phyloP scores from a whole-genome alignment of 2,888 invertebrate genomes.

The Acrocyrtus sp. region DNA sequence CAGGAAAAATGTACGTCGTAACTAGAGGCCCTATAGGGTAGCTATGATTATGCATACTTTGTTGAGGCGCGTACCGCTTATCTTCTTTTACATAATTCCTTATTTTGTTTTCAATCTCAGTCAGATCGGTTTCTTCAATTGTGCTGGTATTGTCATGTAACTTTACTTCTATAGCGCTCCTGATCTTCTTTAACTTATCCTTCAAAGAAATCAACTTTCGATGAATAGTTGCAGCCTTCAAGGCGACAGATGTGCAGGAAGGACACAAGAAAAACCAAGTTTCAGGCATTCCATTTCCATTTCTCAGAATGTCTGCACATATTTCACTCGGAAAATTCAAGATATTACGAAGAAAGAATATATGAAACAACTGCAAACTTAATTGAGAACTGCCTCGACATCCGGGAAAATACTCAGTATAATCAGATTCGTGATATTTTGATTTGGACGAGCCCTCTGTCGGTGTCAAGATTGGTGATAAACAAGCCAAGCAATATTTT shows the following conservation, averaged over 20 bases:
- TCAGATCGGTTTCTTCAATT: background rate
- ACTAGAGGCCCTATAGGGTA: no score
- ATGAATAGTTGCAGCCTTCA: conserved; percentile 7
- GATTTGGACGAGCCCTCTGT: background rate
- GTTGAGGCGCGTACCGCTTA: no score
- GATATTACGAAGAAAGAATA: conserved; percentile 14
- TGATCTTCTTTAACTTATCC: background rate
- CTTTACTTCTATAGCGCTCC: background rate
- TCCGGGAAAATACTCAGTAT: background rate
- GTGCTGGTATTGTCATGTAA: background rate
- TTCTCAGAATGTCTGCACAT: conserved; percentile 9
- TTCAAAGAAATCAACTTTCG: background rate
- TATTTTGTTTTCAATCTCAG: background rate
- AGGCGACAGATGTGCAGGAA: background rate
- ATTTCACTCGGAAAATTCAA: background rate
- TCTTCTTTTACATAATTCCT: background rate
- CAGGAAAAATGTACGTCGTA: no score
- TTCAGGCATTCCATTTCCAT: conserved; percentile 15
- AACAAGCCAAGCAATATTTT: conserved; percentile 15
- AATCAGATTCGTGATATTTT: background rate
- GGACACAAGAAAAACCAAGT: conserved; percentile 20
- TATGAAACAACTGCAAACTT: conserved; percentile 3
- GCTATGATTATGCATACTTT: no score
- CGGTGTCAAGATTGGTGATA: no score
- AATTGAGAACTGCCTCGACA: conserved; percentile 2